A percentile compares a stretch with the other conserved stretches of the same genome.
phyloP scores from a whole-genome alignment of 2,113 vertebrate genomes.

The Potamarius usumacintae region DNA sequence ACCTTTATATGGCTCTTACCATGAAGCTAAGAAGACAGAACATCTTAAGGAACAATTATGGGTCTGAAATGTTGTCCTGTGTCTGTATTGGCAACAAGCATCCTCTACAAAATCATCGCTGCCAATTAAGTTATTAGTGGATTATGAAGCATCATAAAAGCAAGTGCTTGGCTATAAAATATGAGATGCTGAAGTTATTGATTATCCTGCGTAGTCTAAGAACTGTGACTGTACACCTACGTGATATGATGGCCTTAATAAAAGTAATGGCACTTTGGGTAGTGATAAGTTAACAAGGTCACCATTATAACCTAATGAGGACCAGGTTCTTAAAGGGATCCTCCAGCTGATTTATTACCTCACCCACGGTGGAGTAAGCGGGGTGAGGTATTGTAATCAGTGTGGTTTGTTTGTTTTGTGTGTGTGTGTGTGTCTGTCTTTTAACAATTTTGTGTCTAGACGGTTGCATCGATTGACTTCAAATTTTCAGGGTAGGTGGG shows the following conservation, averaged over 20 bases:
- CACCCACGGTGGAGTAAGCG: too few relatives aligned
- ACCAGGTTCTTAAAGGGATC: too few relatives aligned
- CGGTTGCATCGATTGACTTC: too few relatives aligned
- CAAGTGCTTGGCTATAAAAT: neutral
- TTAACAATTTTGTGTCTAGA: too few relatives aligned
- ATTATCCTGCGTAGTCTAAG: neutral
- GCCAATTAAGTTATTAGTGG: constrained; percentile 26
- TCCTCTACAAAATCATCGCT: neutral
- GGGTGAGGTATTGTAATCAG: too few relatives aligned
- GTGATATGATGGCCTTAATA: neutral
- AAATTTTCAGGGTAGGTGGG: too few relatives aligned
- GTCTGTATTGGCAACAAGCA: neutral
- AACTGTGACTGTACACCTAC: neutral
- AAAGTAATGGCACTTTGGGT: neutral
- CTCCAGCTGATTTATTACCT: too few relatives aligned
- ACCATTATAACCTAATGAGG: neutral
- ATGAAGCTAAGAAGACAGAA: neutral
- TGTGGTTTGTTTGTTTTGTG: too few relatives aligned
- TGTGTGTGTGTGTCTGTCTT: too few relatives aligned
- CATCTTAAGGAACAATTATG: constrained; percentile 8
- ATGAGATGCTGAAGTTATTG: neutral
- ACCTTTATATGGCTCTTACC: neutral
- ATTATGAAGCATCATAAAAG: constrained; percentile 9
- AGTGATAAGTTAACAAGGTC: neutral
- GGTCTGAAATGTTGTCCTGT: neutral